phyloP scores from a whole-genome alignment of 2,113 vertebrate species.

The Hyperopisus bebe region DNA sequence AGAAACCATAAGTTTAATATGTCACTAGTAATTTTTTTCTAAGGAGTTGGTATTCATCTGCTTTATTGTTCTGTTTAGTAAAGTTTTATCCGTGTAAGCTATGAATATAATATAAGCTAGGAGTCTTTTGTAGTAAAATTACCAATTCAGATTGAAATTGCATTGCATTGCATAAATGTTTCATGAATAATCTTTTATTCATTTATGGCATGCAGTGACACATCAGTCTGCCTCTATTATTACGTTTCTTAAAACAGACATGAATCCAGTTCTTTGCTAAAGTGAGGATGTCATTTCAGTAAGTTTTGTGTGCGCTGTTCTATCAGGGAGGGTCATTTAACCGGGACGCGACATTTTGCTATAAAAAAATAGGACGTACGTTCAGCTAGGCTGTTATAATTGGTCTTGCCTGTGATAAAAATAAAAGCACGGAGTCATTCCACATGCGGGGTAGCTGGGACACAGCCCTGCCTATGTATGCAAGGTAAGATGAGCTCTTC shows the following conservation, averaged over 20 bases:
- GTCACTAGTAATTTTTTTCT: constrained; percentile 24
- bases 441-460: background rate
- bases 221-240: background rate
- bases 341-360: background rate
- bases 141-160: background rate
- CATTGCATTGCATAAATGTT: background rate
- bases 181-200: constrained; percentile 7
- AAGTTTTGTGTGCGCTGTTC: background rate
- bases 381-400: background rate
- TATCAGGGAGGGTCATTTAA: constrained; percentile 1
- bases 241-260: background rate
- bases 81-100: background rate
- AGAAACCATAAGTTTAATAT: constrained; percentile 2
- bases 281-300: background rate
- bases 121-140: constrained; percentile 1
- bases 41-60: constrained; percentile 7
- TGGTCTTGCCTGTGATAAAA: constrained; percentile 5
- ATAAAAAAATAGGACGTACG: background rate
- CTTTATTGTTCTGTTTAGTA: background rate
- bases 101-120: constrained; percentile 2
- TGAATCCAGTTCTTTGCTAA: background rate
- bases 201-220: background rate
- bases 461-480: background rate
- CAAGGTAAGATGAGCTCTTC: background rate
- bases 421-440: background rate